A percentile compares a stretch with the other conserved stretches of the same genome.
Evolutionary conservation across 2,888 invertebrate species (phyloP).

Genomic region (Thelaira solivaga): DNA sequence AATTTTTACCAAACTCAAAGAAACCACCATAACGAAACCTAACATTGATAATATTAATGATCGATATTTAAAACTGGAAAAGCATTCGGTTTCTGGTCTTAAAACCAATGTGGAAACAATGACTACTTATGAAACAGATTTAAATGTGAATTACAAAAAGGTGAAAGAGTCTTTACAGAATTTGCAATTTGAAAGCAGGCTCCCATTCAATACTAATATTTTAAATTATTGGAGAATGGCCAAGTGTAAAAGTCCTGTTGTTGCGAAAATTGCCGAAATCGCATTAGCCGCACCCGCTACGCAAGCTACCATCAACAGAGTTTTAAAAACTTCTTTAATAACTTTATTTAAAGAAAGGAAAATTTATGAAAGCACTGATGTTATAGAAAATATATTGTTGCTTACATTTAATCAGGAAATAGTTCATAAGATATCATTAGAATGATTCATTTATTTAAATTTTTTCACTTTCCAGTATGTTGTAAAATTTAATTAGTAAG

Average conservation of each 20-base stretch:
- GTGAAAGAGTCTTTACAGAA: slow-evolving; percentile 8
- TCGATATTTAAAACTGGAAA: slow-evolving; percentile 20
- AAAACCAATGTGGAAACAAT: not conserved
- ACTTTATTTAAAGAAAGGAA: slow-evolving; percentile 6
- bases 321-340: not conserved
- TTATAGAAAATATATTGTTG: slow-evolving; percentile 32
- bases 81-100: not conserved
- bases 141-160: not conserved
- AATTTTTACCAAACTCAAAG: slow-evolving; percentile 35
- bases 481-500: too few relatives aligned
- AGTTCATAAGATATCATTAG: slow-evolving; percentile 15
- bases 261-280: slow-evolving; percentile 33
- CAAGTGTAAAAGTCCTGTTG: slow-evolving; percentile 8
- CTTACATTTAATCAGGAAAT: slow-evolving; percentile 34
- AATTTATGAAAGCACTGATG: not conserved
- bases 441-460: too few relatives aligned
- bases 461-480: too few relatives aligned
- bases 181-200: slow-evolving; percentile 33
- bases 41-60: not conserved
- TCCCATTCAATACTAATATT: slow-evolving; percentile 10
- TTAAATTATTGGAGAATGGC: slow-evolving; percentile 34
- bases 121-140: not conserved
- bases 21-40: not conserved
- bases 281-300: slow-evolving; percentile 38
- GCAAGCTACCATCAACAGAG: slow-evolving; percentile 26